phyloP scores from a whole-genome alignment of 2,797 vertebrate genomes.

The Chloroceryle inda region DNA sequence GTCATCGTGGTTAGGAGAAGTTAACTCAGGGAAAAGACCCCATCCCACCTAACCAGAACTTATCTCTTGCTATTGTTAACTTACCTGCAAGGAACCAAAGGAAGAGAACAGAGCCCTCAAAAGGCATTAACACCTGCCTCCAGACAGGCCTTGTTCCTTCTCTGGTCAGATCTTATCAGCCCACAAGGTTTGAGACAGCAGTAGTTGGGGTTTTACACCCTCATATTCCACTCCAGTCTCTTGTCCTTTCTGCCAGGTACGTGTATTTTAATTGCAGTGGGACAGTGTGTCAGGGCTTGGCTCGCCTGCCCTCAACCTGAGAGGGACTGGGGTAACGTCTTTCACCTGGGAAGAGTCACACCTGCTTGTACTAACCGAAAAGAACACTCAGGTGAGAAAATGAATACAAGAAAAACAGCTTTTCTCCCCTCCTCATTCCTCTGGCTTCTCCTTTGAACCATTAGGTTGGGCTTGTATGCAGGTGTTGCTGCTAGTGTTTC shows the following conservation, averaged over 20 bases:
- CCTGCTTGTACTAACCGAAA: neutral
- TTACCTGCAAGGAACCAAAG: too few species aligned
- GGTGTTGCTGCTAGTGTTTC: neutral
- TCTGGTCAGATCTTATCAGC: too few species aligned
- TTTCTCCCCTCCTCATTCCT: fast-evolving
- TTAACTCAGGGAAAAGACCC: too few species aligned
- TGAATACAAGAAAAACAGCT: neutral
- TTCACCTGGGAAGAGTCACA: neutral
- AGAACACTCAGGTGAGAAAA: neutral
- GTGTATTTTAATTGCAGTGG: neutral
- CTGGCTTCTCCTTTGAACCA: neutral
- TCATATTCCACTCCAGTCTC: neutral
- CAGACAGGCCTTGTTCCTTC: too few species aligned
- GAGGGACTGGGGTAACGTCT: neutral
- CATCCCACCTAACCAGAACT: too few species aligned
- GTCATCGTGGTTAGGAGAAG: too few species aligned
- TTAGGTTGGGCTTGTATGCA: neutral
- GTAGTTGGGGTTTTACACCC: too few species aligned
- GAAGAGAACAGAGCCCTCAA: too few species aligned
- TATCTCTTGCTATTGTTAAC: too few species aligned
- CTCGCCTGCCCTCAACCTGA: neutral
- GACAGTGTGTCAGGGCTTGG: neutral
- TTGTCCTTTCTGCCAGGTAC: neutral
- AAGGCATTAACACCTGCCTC: too few species aligned
- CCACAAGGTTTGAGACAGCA: too few species aligned